Evolutionary conservation across 2,113 vertebrate genomes (phyloP).

Genomic region (Panthera tigris): DNA sequence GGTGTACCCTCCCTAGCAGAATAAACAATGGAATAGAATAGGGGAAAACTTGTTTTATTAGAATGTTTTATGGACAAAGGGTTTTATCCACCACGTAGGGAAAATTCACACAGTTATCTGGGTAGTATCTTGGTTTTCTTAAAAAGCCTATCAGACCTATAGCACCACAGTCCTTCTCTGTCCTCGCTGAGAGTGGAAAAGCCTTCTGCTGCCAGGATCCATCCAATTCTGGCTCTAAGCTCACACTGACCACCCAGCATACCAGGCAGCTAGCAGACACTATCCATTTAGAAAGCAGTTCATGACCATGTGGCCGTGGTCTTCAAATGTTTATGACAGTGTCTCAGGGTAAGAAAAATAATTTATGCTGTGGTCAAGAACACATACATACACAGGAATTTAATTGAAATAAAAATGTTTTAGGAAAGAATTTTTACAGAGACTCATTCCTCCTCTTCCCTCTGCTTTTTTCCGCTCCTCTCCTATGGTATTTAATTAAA

Average conservation of each 20-base stretch:
- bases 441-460: background rate
- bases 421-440: background rate
- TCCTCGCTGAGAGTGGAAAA: background rate
- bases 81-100: background rate
- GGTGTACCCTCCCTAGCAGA: background rate
- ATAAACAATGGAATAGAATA: background rate
- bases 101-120: background rate
- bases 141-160: background rate
- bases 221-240: background rate
- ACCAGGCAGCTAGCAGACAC: background rate
- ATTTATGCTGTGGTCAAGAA: background rate
- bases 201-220: background rate
- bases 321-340: background rate
- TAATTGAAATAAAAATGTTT: background rate
- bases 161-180: background rate
- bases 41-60: background rate
- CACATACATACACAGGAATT: background rate
- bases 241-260: background rate
- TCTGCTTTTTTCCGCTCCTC: background rate
- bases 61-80: background rate
- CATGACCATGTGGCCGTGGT: background rate
- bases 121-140: background rate
- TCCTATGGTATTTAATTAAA: background rate
- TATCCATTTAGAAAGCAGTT: background rate
- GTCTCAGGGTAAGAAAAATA: background rate